Conservation (phyloP, 2,113 vertebrate genomes). For the Struthio camelus region DNA sequence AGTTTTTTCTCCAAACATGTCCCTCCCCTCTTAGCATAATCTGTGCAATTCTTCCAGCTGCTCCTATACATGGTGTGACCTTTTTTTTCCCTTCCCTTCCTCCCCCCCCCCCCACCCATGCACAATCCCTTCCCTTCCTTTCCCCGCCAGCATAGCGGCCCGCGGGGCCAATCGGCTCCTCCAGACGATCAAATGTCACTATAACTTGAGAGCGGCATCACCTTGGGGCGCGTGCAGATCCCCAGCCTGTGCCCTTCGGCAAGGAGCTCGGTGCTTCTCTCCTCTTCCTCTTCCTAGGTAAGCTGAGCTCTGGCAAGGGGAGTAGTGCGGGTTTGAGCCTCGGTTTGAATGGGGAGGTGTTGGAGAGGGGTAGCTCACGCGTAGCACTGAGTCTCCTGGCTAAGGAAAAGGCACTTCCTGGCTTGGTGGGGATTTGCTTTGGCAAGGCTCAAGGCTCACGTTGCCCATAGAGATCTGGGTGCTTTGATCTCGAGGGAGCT, state of each 20-base stretch:
- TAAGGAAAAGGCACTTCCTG: background rate
- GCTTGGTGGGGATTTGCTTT: background rate
- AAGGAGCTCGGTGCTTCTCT: slow-evolving; percentile 78
- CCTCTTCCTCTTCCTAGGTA: slow-evolving; percentile 77
- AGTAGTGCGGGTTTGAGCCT: background rate
- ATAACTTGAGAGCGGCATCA: slow-evolving; percentile 82
- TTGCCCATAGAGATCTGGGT: background rate
- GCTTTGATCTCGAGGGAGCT: background rate
- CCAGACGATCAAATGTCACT: slow-evolving; percentile 84
- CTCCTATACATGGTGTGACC: slow-evolving; percentile 79
- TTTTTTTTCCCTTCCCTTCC: background rate
- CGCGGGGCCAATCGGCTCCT: slow-evolving; percentile 82
- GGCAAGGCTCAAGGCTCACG: fast-evolving
- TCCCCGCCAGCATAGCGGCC: slow-evolving; percentile 22
- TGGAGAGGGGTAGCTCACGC: background rate
- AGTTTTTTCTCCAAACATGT: slow-evolving; percentile 71
- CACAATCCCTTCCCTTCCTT: background rate
- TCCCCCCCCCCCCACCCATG: background rate
- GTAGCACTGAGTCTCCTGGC: too few relatives aligned
- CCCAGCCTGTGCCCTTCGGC: slow-evolving; percentile 72
- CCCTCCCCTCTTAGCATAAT: slow-evolving; percentile 76
- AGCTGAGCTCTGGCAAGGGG: background rate
- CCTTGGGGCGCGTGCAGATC: slow-evolving; percentile 66
- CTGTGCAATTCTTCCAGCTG: slow-evolving; percentile 78
- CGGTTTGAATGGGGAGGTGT: background rate